Evolutionary conservation across 2,888 invertebrate genomes (phyloP).

Genomic region (Busseola fusca): DNA sequence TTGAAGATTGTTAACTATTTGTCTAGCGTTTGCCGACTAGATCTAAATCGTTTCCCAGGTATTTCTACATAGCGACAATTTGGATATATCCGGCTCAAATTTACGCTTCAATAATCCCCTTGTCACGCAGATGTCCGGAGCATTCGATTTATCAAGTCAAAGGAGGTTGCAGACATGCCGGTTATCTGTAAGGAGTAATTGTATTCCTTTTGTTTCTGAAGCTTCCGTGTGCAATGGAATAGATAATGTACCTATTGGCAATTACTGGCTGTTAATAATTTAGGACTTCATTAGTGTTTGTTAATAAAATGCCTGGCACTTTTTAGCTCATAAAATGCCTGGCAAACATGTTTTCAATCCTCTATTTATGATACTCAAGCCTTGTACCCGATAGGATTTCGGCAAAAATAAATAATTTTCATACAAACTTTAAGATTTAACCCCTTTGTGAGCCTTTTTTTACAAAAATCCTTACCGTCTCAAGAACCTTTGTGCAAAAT

Average conservation of each 20-base stretch:
- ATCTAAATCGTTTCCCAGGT: neutral
- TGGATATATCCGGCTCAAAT: constrained; percentile 34
- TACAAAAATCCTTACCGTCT: neutral
- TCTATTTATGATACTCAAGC: neutral
- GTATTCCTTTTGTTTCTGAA: constrained; percentile 25
- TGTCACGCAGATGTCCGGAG: constrained; percentile 48
- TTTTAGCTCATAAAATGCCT: neutral
- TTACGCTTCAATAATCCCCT: constrained; percentile 52
- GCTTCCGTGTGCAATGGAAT: constrained; percentile 28
- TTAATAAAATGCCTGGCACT: neutral
- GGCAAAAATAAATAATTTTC: neutral
- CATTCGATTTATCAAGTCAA: constrained; percentile 52
- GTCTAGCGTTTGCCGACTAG: constrained; percentile 20
- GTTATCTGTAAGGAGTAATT: constrained; percentile 17
- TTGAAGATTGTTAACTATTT: constrained; percentile 36
- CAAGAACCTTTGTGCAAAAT: no score
- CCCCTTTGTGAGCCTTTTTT: neutral
- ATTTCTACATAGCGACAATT: constrained; percentile 21
- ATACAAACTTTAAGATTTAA: neutral
- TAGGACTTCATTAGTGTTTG: neutral
- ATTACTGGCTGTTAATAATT: constrained; percentile 6
- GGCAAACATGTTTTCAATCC: constrained; percentile 3
- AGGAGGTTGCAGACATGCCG: constrained; percentile 30
- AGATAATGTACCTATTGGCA: neutral
- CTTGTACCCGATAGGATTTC: neutral